phyloP scores from a whole-genome alignment of 2,888 invertebrate genomes.

The Sminthurides aquaticus region DNA sequence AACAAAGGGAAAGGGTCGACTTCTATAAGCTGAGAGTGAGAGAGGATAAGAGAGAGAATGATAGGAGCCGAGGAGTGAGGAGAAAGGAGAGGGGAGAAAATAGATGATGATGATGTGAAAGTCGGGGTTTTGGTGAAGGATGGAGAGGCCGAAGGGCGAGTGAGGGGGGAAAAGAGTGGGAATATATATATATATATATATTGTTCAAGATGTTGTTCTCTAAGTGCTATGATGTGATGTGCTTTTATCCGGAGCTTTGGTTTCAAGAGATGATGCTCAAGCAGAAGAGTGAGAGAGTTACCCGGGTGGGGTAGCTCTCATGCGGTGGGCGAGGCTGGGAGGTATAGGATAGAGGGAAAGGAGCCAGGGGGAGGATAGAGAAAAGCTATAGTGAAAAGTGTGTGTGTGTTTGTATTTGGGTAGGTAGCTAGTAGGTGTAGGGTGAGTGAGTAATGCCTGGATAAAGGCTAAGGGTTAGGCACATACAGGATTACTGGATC shows the following conservation, averaged over 20 bases:
- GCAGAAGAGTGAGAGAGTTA: not conserved
- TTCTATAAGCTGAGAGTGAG: conserved; percentile 45
- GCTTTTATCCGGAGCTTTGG: conserved; percentile 8
- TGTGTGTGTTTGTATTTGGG: conserved; percentile 19
- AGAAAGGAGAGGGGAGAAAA: conserved; percentile 31
- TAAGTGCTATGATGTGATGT: conserved; percentile 5
- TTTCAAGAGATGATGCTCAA: conserved; percentile 1
- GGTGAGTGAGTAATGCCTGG: conserved; percentile 29
- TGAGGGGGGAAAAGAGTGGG: conserved; percentile 17
- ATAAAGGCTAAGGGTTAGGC: conserved; percentile 41
- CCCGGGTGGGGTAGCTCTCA: too few species aligned
- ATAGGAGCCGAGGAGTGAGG: conserved; percentile 25
- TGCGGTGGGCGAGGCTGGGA: too few species aligned
- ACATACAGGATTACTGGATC: conserved; percentile 37
- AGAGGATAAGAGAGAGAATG: conserved; percentile 46
- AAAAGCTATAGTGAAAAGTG: too few species aligned
- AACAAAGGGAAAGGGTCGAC: not conserved
- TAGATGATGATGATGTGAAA: conserved; percentile 30
- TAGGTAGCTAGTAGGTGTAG: not conserved
- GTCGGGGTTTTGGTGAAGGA: conserved; percentile 50
- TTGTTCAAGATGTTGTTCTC: conserved; percentile 4
- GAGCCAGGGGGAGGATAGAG: not conserved
- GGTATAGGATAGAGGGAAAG: too few species aligned
- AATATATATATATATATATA: too few species aligned
- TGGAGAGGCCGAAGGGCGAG: conserved; percentile 46